A percentile compares a stretch with the other conserved stretches of the same genome.
Conservation (phyloP, 2,113 vertebrate species). For the Leucosticte australis region DNA sequence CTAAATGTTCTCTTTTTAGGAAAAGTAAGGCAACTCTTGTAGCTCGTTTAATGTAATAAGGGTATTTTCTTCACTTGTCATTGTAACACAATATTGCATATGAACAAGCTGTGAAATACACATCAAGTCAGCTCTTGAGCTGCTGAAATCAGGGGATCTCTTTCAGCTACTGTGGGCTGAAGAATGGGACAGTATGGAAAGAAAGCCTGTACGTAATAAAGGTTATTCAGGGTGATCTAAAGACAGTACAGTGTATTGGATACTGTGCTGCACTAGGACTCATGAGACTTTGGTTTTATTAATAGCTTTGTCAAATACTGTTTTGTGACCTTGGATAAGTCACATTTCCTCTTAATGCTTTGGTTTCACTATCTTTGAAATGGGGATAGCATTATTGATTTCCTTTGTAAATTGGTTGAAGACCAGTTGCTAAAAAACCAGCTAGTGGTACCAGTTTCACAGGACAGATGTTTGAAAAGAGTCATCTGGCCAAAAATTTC, state of each 20-base stretch:
- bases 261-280: slow-evolving; percentile 17
- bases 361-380: slow-evolving; percentile 10
- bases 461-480: neutral
- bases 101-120: neutral
- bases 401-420: slow-evolving; percentile 22
- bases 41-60: neutral
- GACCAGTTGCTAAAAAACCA: neutral
- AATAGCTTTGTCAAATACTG: slow-evolving; percentile 46
- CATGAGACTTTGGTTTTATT: slow-evolving; percentile 48
- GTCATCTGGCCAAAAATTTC: neutral
- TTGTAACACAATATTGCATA: slow-evolving; percentile 3
- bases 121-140: neutral
- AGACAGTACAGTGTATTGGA: slow-evolving; percentile 46
- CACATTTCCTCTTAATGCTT: slow-evolving; percentile 21
- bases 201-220: slow-evolving; percentile 28
- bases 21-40: slow-evolving; percentile 38
- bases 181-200: slow-evolving; percentile 47
- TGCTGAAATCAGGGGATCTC: slow-evolving; percentile 8
- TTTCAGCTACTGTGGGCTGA: neutral
- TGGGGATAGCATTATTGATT: slow-evolving; percentile 9
- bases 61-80: slow-evolving; percentile 7
- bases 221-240: slow-evolving; percentile 53
- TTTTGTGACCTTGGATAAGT: slow-evolving; percentile 53
- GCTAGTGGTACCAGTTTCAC: neutral
- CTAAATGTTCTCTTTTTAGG: slow-evolving; percentile 45